phyloP scores from a whole-genome alignment of 2,888 invertebrate species.

The Netelia inedita region DNA sequence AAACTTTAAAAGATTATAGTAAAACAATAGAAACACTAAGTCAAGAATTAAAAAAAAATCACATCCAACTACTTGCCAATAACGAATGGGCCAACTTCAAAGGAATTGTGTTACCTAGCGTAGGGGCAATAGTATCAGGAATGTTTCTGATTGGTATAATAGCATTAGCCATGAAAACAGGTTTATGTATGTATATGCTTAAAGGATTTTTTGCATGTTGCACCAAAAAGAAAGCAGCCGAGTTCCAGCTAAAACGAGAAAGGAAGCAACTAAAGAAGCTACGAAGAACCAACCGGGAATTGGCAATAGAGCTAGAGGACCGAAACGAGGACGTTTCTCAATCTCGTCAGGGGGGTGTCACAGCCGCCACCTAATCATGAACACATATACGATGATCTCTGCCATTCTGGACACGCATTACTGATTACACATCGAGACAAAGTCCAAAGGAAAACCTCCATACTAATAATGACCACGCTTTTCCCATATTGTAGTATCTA shows the following conservation, averaged over 20 bases:
- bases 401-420: background rate
- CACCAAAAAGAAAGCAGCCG: conserved; percentile 17
- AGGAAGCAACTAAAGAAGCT: conserved; percentile 7
- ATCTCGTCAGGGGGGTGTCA: conserved; percentile 13
- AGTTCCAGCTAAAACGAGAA: conserved; percentile 22
- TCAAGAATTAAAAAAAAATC: background rate
- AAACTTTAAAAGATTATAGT: conserved; percentile 35
- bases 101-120: conserved; percentile 15
- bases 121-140: conserved; percentile 17
- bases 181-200: conserved; percentile 18
- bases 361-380: background rate
- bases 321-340: conserved; percentile 38
- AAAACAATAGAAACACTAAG: conserved; percentile 19
- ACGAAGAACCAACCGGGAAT: conserved; percentile 21
- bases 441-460: background rate
- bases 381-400: too few species aligned
- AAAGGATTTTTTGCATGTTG: conserved; percentile 9
- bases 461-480: background rate
- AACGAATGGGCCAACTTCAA: conserved; percentile 43
- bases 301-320: background rate
- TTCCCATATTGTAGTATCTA: too few species aligned
- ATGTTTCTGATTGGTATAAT: conserved; percentile 1
- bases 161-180: conserved; percentile 11
- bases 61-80: conserved; percentile 18
- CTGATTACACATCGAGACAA: background rate